Percentiles rank a stretch among this genome's conserved stretches.
Conservation (phyloP, 2,113 vertebrate species). For the Psilopogon haemacephalus region DNA sequence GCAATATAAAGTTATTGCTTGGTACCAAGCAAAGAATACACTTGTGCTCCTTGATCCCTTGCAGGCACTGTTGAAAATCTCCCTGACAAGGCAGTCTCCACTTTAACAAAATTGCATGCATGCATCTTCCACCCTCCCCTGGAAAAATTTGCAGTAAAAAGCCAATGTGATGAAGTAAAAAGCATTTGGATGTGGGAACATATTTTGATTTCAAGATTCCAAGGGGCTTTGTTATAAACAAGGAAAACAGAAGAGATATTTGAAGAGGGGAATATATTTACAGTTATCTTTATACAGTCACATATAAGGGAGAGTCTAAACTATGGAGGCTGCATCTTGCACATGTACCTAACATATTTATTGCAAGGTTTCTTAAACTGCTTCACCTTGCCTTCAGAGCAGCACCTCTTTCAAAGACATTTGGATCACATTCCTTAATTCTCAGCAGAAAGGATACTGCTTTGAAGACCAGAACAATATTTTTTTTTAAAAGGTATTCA, state of each 20-base stretch:
- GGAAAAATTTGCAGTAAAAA: constrained; percentile 45
- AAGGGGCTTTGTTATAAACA: constrained; percentile 34
- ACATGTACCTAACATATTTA: not conserved
- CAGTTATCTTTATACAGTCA: not conserved
- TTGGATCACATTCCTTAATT: not conserved
- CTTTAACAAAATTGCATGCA: constrained; percentile 3
- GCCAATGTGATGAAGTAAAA: constrained; percentile 53
- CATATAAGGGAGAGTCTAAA: constrained; percentile 15
- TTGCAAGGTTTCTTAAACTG: not conserved
- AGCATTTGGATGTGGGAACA: constrained; percentile 39
- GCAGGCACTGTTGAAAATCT: not conserved
- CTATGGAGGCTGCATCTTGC: not conserved
- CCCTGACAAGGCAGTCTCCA: not conserved
- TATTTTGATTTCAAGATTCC: constrained; percentile 44
- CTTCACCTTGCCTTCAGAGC: constrained; percentile 8
- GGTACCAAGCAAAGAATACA: not conserved
- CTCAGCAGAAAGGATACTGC: not conserved
- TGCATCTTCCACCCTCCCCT: not conserved
- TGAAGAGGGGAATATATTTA: not conserved
- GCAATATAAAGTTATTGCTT: not conserved
- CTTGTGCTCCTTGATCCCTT: not conserved
- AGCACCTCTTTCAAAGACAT: not conserved
- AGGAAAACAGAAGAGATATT: constrained; percentile 53
- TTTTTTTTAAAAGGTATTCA: not conserved
- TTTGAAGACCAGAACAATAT: not conserved